Conservation (phyloP, 2,888 invertebrate genomes). For the Hirtodrosophila confusa region DNA sequence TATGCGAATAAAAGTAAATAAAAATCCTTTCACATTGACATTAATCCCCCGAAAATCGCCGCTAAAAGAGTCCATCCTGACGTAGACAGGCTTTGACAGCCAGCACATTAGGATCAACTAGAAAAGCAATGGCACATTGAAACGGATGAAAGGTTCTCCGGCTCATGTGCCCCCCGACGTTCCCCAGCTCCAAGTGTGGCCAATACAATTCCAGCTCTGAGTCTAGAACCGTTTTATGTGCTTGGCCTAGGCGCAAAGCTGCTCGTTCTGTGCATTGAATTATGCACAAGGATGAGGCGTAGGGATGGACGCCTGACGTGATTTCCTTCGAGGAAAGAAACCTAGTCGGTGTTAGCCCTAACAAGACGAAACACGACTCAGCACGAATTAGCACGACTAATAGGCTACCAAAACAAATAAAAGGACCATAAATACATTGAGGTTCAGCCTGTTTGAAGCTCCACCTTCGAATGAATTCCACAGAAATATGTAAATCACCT, state of each 20-base stretch:
- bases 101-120: constrained; percentile 70
- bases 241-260: constrained; percentile 18
- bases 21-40: constrained; percentile 75
- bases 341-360: too few relatives aligned
- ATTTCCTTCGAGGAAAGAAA: neutral
- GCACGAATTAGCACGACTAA: too few relatives aligned
- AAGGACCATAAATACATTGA: too few relatives aligned
- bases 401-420: too few relatives aligned
- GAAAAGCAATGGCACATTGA: constrained; percentile 28
- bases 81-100: constrained; percentile 71
- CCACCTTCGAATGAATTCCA: too few relatives aligned
- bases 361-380: too few relatives aligned
- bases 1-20: constrained; percentile 8
- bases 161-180: neutral
- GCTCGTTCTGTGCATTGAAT: constrained; percentile 21
- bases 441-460: too few relatives aligned
- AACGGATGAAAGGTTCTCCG: constrained; percentile 39
- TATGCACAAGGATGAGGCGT: constrained; percentile 16
- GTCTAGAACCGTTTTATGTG: constrained; percentile 54
- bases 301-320: neutral
- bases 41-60: constrained; percentile 73
- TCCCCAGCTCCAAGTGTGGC: neutral
- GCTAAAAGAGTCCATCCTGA: constrained; percentile 57
- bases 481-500: too few relatives aligned
- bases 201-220: constrained; percentile 38